Base-by-base conservation (phyloP, 2,797 vertebrate genomes). In the Anas georgica region DNA sequence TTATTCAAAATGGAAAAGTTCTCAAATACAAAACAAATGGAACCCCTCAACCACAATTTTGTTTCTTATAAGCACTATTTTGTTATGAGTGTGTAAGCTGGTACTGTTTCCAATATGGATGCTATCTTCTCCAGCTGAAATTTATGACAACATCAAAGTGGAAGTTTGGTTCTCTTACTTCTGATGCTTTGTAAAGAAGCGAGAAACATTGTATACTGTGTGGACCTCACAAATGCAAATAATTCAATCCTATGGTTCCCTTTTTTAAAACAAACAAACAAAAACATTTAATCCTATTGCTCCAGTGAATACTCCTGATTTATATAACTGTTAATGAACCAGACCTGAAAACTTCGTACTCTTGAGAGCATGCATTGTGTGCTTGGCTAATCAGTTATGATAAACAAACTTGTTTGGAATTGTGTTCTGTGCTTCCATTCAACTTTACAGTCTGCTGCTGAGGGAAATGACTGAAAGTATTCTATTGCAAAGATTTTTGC, bases 101-200 rank as follows among this genome's bases (percentile, higher is more conserved):
- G 10, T 3, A 1, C 60, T 84, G 26, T 22, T 87, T 9, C 1
- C 35, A 41, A 59, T n/a, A 55, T 7, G 43, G 62, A 21, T 28
- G 58, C 35, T 60, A 48, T 21, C 17, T 89, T 88, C 60, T 86
- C 3, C 20, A 17, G 20, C 31, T 80, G 55, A 75, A 84, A 69
- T 83, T 88, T 66, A 75, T 74, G 66, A 56, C 23, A n/a, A 17
- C 5, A 1, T 52, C 29, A 78, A 64, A 88, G 37, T 60, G 33
- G 63, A 90, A 86, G 25, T 89, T 95, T 84, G 52, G 31, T 90
- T 86, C 78, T 76, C 60, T 82, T 67, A 62, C 43, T 93, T 90
- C 3, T 54, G 58, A 70, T 50, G n/a, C 46, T 91, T 93, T 69
- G 7, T 69, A 91, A 59, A 88, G 67, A 79, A 77, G 46, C 7